Conservation (phyloP, 2,888 invertebrate genomes). For the Epsilonema sp. region DNA sequence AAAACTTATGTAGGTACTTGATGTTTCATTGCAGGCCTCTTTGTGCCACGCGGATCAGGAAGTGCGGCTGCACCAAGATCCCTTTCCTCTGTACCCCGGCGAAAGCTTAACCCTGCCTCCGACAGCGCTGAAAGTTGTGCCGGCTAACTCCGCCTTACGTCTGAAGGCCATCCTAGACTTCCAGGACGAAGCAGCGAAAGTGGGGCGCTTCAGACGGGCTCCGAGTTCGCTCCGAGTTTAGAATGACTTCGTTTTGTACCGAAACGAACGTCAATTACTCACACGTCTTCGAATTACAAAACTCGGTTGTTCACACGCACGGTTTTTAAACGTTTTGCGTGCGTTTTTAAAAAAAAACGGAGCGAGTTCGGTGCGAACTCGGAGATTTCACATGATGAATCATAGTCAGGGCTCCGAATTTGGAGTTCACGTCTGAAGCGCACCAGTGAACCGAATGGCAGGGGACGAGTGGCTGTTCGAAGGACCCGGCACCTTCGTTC, state of each 20-base stretch:
- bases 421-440: conserved; percentile 33
- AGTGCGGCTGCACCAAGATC: conserved; percentile 35
- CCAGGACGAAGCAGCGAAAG: conserved; percentile 25
- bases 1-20: neutral
- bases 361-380: no score
- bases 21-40: conserved; percentile 5
- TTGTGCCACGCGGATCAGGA: conserved; percentile 36
- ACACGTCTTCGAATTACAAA: no score
- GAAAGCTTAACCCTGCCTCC: conserved; percentile 27
- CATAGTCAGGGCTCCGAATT: no score
- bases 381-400: no score
- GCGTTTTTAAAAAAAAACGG: no score
- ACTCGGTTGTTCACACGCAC: no score
- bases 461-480: conserved; percentile 39
- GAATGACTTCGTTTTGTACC: no score
- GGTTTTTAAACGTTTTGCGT: no score
- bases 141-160: conserved; percentile 33
- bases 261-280: no score
- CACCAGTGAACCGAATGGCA: conserved; percentile 29
- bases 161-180: conserved; percentile 33
- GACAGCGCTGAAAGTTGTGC: conserved; percentile 31
- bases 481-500: conserved; percentile 35
- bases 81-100: conserved; percentile 38
- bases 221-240: no score
- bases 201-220: no score